Percentiles rank a stretch among this genome's conserved stretches.
phyloP scores from a whole-genome alignment of 2,113 vertebrate species.

The Engraulis encrasicolus region DNA sequence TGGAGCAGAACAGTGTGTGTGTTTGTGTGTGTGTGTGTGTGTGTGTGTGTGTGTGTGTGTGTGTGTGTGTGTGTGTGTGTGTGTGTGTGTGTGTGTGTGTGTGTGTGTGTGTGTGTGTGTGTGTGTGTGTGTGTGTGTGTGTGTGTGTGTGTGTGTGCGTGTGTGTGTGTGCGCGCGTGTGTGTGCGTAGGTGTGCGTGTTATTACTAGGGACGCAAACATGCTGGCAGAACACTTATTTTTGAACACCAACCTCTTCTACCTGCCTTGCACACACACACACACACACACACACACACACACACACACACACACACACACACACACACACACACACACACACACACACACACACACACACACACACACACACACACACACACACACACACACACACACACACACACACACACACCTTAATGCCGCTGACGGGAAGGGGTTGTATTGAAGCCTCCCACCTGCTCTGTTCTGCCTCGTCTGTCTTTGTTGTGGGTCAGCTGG shows the following conservation, averaged over 20 bases:
- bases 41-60: background rate
- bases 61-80: no score
- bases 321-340: constrained; percentile 21
- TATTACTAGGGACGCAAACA: background rate
- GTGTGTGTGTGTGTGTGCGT: background rate
- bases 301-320: background rate
- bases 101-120: background rate
- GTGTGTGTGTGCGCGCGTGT: background rate
- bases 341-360: constrained; percentile 8
- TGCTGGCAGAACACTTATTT: constrained; percentile 2
- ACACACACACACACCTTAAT: background rate
- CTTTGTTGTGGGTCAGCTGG: constrained; percentile 16
- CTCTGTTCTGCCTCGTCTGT: background rate
- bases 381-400: constrained; percentile 7
- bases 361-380: constrained; percentile 16
- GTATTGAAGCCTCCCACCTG: constrained; percentile 15
- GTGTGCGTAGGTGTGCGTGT: background rate
- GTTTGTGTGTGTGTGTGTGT: background rate
- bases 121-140: constrained; percentile 5
- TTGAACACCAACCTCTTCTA: background rate
- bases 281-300: constrained; percentile 24
- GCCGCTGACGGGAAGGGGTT: background rate
- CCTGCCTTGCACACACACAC: background rate
- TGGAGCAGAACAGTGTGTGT: background rate
- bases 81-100: background rate